Percentiles rank a stretch among this genome's conserved stretches.
Conservation (phyloP, 2,888 invertebrate species). For the Willowsia nigromaculata region DNA sequence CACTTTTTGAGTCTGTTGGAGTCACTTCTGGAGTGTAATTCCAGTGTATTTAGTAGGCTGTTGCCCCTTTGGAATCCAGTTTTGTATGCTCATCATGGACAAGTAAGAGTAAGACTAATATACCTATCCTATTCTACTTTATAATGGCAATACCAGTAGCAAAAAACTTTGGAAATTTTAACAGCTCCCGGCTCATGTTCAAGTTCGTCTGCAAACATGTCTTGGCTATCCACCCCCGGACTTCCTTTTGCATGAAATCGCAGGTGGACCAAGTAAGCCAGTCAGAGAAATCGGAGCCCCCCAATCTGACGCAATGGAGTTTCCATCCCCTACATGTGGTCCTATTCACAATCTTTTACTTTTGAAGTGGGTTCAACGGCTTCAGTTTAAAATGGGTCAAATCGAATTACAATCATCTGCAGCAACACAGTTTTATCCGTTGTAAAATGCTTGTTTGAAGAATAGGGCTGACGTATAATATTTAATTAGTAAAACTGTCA, state of each 20-base stretch:
- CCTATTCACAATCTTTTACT: slow-evolving; percentile 81
- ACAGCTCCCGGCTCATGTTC: slow-evolving; percentile 91
- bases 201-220: slow-evolving; percentile 92
- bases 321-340: slow-evolving; percentile 77
- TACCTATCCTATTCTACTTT: no score
- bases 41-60: slow-evolving; percentile 93
- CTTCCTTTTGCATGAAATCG: slow-evolving; percentile 18
- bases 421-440: slow-evolving; percentile 93
- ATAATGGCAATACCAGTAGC: no score
- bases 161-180: not conserved
- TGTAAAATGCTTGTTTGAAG: slow-evolving; percentile 81
- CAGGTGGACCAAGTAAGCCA: not conserved
- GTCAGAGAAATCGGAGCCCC: slow-evolving; percentile 10
- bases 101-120: slow-evolving; percentile 40
- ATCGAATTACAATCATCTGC: slow-evolving; percentile 95
- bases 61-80: slow-evolving; percentile 98
- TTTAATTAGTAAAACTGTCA: no score
- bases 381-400: slow-evolving; percentile 99
- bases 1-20: slow-evolving; percentile 97
- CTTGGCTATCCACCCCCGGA: slow-evolving; percentile 87
- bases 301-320: slow-evolving; percentile 63
- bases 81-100: slow-evolving; percentile 84
- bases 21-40: slow-evolving; percentile 96
- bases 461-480: not conserved
- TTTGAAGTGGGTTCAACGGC: slow-evolving; percentile 92